phyloP scores from a whole-genome alignment of 1,140 invertebrate genomes.

The Agraylea sexmaculata region DNA sequence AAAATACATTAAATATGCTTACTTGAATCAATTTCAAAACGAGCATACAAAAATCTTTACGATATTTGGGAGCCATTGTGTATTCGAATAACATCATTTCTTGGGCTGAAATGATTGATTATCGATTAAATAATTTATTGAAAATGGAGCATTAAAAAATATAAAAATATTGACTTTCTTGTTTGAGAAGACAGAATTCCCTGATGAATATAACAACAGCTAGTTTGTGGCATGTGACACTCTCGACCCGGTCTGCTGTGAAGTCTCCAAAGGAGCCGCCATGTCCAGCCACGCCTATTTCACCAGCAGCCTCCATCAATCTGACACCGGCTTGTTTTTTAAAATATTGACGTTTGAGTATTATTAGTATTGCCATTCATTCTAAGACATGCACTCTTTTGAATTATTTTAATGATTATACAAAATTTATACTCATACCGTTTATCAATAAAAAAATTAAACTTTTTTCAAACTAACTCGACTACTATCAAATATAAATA shows the following conservation, averaged over 20 bases:
- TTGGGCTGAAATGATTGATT: slow-evolving; percentile 24
- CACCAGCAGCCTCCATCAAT: background rate
- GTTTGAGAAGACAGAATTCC: slow-evolving; percentile 27
- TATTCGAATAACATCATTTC: slow-evolving; percentile 23
- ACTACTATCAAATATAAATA: too few relatives aligned
- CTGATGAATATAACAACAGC: slow-evolving; percentile 39
- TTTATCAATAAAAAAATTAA: too few relatives aligned
- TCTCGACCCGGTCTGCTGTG: slow-evolving; percentile 28
- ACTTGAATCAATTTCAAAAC: slow-evolving; percentile 39
- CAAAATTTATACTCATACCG: too few relatives aligned
- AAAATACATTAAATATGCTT: slow-evolving; percentile 9
- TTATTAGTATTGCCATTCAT: too few relatives aligned
- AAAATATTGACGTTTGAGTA: too few relatives aligned
- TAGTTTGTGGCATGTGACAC: slow-evolving; percentile 40
- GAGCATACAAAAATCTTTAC: slow-evolving; percentile 39
- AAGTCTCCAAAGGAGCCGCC: slow-evolving; percentile 10
- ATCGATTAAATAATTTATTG: slow-evolving; percentile 4
- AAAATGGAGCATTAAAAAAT: slow-evolving; percentile 3
- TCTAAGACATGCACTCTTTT: too few relatives aligned
- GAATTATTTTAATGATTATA: too few relatives aligned
- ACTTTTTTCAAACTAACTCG: too few relatives aligned
- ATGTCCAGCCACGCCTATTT: slow-evolving; percentile 4
- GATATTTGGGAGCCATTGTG: slow-evolving; percentile 34
- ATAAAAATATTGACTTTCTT: slow-evolving; percentile 12
- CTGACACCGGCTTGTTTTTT: too few relatives aligned